Percentiles rank a stretch among this genome's conserved stretches.
Conservation (phyloP, 1,140 invertebrate genomes). For the Polypedilum vanderplanki region DNA sequence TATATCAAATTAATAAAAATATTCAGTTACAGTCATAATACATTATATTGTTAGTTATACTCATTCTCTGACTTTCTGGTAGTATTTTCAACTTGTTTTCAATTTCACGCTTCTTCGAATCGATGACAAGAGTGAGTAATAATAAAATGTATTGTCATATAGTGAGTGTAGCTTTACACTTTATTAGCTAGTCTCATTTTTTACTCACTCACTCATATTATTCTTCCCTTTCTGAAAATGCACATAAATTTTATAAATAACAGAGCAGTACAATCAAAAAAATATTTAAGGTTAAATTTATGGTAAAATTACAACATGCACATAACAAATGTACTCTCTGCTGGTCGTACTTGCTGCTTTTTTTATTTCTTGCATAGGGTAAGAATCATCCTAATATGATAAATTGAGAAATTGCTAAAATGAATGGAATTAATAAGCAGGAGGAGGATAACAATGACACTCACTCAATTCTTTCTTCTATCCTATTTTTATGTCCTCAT, state of each 20-base stretch:
- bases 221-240: too few relatives aligned
- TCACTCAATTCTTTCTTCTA: too few relatives aligned
- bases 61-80: background rate
- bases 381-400: constrained; percentile 1
- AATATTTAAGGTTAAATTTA: constrained; percentile 28
- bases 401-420: constrained; percentile 20
- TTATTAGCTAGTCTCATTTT: background rate
- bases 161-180: background rate
- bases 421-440: constrained; percentile 27
- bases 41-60: constrained; percentile 7
- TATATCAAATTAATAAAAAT: constrained; percentile 29
- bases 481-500: background rate
- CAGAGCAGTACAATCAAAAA: constrained; percentile 1
- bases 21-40: constrained; percentile 24
- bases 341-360: background rate
- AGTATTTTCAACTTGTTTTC: background rate
- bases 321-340: background rate
- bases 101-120: constrained; percentile 28
- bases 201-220: background rate
- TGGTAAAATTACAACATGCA: constrained; percentile 22
- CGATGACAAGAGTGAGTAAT: constrained; percentile 17
- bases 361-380: background rate
- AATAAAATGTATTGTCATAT: background rate
- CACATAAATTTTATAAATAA: background rate
- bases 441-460: background rate